phyloP scores from a whole-genome alignment of 2,888 invertebrate genomes.

The Cheilosia urbana region DNA sequence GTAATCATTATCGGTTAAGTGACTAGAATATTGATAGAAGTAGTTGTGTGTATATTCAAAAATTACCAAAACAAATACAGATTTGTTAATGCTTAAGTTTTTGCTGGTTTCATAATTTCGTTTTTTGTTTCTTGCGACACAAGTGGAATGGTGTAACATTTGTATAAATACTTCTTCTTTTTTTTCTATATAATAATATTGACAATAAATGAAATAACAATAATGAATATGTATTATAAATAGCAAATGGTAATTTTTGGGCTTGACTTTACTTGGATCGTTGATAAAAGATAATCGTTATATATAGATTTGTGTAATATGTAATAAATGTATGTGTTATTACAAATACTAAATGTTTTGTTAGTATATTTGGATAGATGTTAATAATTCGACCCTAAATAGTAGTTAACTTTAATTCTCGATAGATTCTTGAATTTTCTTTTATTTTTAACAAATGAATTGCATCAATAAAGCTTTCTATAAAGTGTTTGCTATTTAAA shows the following conservation, averaged over 20 bases:
- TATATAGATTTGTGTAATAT: background rate
- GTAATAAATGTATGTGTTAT: background rate
- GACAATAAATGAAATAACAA: background rate
- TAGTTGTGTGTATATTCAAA: background rate
- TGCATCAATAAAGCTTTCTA: slow-evolving; percentile 11
- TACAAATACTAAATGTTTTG: background rate
- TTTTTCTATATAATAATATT: background rate
- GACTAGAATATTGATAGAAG: slow-evolving; percentile 10
- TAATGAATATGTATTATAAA: slow-evolving; percentile 3
- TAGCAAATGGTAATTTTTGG: slow-evolving; percentile 4
- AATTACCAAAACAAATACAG: no score
- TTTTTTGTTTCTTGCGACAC: background rate
- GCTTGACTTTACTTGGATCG: background rate
- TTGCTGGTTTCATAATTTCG: background rate
- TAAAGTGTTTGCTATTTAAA: background rate
- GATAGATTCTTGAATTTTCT: slow-evolving; percentile 5
- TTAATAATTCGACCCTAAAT: background rate
- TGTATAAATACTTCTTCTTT: background rate
- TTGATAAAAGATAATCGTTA: background rate
- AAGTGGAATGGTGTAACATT: background rate
- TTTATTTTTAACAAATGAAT: background rate
- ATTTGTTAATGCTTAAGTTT: no score
- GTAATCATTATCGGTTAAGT: slow-evolving; percentile 20
- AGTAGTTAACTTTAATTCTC: slow-evolving; percentile 5
- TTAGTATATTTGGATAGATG: background rate